Evolutionary conservation across 2,113 vertebrate species (phyloP).

Genomic region (Paralichthys olivaceus): DNA sequence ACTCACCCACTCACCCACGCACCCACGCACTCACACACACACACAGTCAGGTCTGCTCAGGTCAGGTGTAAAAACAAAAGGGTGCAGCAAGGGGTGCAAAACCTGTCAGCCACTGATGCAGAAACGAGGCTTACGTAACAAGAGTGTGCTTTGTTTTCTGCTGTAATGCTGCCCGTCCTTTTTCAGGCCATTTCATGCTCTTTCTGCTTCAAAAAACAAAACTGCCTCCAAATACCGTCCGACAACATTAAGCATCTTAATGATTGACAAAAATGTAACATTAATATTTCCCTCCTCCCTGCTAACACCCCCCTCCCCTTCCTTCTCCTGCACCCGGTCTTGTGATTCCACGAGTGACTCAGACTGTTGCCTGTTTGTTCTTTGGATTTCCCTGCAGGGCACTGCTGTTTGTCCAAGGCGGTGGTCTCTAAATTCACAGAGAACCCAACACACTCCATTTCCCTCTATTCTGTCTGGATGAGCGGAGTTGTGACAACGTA

Average conservation of each 20-base stretch:
- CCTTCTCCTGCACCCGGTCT: slow-evolving; percentile 53
- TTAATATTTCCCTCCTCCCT: slow-evolving; percentile 4
- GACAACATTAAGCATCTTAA: slow-evolving; percentile 4
- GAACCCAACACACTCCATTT: slow-evolving; percentile 6
- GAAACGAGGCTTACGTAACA: slow-evolving; percentile 55
- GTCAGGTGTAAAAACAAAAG: slow-evolving; percentile 16
- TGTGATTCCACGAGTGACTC: slow-evolving; percentile 67
- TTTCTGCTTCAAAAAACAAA: slow-evolving; percentile 7
- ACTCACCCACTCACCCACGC: background rate
- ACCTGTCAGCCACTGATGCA: slow-evolving; percentile 56
- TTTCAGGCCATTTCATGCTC: slow-evolving; percentile 35
- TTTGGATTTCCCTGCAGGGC: slow-evolving; percentile 34
- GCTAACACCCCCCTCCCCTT: slow-evolving; percentile 4
- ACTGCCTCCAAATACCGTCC: background rate
- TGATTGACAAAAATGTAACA: slow-evolving; percentile 10
- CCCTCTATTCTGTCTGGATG: background rate
- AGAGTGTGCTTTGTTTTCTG: slow-evolving; percentile 46
- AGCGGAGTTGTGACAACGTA: background rate
- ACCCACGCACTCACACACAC: background rate
- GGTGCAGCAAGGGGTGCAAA: slow-evolving; percentile 26
- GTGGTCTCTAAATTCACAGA: slow-evolving; percentile 32
- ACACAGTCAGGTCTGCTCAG: slow-evolving; percentile 2
- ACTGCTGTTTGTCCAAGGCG: slow-evolving; percentile 54
- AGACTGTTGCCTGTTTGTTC: slow-evolving; percentile 64
- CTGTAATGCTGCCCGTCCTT: slow-evolving; percentile 20